A percentile compares a stretch with the other conserved stretches of the same genome.
Evolutionary conservation across 2,888 invertebrate genomes (phyloP).

Genomic region (Apamea anceps): DNA sequence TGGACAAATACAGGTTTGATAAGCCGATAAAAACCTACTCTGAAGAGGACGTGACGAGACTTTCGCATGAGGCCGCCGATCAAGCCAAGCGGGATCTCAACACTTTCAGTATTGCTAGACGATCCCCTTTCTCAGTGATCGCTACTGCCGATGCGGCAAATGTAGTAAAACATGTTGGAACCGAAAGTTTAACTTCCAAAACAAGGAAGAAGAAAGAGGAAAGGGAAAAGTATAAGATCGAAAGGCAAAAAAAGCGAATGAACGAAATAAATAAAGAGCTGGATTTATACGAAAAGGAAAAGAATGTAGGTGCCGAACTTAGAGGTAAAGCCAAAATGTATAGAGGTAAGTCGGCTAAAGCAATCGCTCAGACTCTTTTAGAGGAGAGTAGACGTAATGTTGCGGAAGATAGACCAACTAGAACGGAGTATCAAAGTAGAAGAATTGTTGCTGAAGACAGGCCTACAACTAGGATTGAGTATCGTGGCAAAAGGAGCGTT

Average conservation of each 20-base stretch:
- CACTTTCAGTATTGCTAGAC: conserved; percentile 90
- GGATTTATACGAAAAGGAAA: conserved; percentile 83
- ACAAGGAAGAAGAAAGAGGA: conserved; percentile 87
- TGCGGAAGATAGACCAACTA: conserved; percentile 79
- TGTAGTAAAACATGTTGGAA: conserved; percentile 91
- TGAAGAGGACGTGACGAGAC: conserved; percentile 91
- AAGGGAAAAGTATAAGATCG: conserved; percentile 80
- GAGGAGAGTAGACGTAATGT: conserved; percentile 91
- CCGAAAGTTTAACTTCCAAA: conserved; percentile 87
- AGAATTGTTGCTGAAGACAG: conserved; percentile 87
- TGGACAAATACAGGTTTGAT: conserved; percentile 92
- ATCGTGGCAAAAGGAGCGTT: conserved; percentile 73
- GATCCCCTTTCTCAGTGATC: conserved; percentile 91
- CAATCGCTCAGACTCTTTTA: conserved; percentile 92
- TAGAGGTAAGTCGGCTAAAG: conserved; percentile 94
- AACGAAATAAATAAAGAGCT: conserved; percentile 84
- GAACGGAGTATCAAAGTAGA: conserved; percentile 85
- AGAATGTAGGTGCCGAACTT: conserved; percentile 87
- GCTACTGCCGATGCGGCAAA: conserved; percentile 92
- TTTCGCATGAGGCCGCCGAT: conserved; percentile 92
- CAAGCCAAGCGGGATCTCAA: conserved; percentile 93
- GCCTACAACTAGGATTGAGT: conserved; percentile 75
- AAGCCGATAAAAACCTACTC: conserved; percentile 92
- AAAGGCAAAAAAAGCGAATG: conserved; percentile 86
- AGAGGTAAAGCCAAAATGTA: conserved; percentile 90